phyloP scores from a whole-genome alignment of 2,113 vertebrate genomes.

The Scolopax mira region DNA sequence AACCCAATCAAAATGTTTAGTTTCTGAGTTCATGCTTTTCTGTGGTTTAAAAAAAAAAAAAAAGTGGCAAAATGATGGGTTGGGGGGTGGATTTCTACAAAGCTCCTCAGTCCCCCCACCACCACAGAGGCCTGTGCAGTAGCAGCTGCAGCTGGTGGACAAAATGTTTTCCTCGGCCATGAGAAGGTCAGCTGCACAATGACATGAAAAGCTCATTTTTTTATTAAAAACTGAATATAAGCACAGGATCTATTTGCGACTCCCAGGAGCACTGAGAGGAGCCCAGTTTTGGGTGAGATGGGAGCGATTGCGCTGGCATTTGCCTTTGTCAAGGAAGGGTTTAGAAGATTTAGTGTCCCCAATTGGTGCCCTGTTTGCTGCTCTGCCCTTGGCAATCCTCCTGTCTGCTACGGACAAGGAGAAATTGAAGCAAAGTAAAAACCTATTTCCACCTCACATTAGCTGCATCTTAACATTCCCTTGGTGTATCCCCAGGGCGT shows the following conservation, averaged over 20 bases:
- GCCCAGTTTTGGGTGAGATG: rapidly evolving
- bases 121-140: rapidly evolving
- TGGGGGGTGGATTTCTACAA: background rate
- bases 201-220: background rate
- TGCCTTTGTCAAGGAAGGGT: background rate
- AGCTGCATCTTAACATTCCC: rapidly evolving
- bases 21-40: background rate
- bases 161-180: rapidly evolving
- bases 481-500: background rate
- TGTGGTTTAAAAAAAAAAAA: background rate
- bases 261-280: rapidly evolving
- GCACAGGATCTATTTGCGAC: background rate
- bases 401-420: background rate
- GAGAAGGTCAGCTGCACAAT: background rate
- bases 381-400: background rate
- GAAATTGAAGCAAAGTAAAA: background rate
- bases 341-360: background rate
- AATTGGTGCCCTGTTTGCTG: background rate
- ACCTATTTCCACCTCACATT: background rate
- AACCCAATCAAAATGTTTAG: background rate
- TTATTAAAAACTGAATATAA: background rate
- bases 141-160: background rate
- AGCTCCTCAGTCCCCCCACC: background rate
- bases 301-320: rapidly evolving
- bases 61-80: background rate